These are phyloP conservation scores for Cynopterus sphinx DNA, from an alignment of 2,797 vertebrate species.

Conservation along the genomic window DNA sequence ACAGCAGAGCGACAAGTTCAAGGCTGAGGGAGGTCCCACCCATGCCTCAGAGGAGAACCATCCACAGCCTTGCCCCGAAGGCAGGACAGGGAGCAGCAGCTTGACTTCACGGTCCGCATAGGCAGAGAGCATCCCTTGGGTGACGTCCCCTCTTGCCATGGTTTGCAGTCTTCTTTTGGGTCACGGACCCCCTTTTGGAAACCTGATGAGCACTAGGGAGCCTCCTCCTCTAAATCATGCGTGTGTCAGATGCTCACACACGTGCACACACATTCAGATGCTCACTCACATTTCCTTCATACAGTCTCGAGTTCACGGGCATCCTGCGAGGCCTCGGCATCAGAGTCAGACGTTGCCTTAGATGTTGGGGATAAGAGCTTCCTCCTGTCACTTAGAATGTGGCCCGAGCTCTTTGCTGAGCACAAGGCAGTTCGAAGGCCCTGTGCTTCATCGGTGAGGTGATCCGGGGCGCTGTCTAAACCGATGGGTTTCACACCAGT, in stretches of 20 bases:
- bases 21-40: background rate
- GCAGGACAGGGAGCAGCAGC: background rate
- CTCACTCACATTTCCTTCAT: background rate
- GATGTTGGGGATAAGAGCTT: background rate
- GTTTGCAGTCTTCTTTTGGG: background rate
- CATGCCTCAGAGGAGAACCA: background rate
- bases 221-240: background rate
- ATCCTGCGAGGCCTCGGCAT: background rate
- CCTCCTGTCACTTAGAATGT: background rate
- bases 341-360: background rate
- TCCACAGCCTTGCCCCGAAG: background rate
- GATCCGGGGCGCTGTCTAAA: background rate
- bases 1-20: background rate
- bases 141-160: background rate
- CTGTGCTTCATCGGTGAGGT: background rate
- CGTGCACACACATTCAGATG: rapidly evolving
- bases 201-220: too few relatives aligned
- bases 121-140: background rate
- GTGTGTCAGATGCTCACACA: background rate
- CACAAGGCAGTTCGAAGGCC: background rate
- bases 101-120: background rate
- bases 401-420: background rate
- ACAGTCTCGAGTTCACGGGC: background rate
- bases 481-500: background rate
- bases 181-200: background rate